Evolutionary conservation across 2,888 invertebrate species (phyloP), one percentile per base, ranked within the genome.

Genomic region (Andricus quercusramuli): DNA sequence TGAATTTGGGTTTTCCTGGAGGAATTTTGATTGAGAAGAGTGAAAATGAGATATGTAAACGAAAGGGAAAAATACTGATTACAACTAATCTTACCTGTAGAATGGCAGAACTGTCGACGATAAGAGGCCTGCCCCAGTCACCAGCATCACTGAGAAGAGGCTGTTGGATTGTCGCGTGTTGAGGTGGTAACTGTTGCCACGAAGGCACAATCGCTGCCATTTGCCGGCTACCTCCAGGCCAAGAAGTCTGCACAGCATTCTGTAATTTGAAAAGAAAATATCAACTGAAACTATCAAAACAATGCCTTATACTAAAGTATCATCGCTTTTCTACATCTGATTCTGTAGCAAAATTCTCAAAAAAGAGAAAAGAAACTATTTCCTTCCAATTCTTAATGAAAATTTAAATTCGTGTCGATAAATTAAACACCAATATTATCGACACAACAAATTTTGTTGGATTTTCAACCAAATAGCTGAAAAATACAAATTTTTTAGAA

Each of bases 151-250:
- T 94, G 41, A 95, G 90, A 51, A 95, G 89, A 0, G 95, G 95
- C 86, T 95, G 95, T 88, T 95, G 95, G 77, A 95, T 94, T 20
- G 94, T 94, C 64, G 94, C 93, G 84, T 95, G 95, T 81, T 94
- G 94, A 13, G 94, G 94, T 64, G 96, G 95, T 86, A 97, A 94
- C 88, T 97, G 97, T 89, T 97, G 96, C 97, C 97, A 97, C 0
- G 97, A 97, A 25, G 97, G 96, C 78, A 97, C 97, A 83, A 97
- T 94, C 77, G 92, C 92, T 0, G 97, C 96, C 95, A 96, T 96
- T 93, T 97, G 97, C 25, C 97, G 94, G 88, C 95, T 95, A 29
- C 95, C 92, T 37, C 94, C 94, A 17, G 96, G 95, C 96, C 96
- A 96, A 11, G 95, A 95, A 74, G 95, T 95, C 91, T 95, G 95